Evolutionary conservation across 2,888 invertebrate species (phyloP).

Genomic region (Chloroclysta siterata): DNA sequence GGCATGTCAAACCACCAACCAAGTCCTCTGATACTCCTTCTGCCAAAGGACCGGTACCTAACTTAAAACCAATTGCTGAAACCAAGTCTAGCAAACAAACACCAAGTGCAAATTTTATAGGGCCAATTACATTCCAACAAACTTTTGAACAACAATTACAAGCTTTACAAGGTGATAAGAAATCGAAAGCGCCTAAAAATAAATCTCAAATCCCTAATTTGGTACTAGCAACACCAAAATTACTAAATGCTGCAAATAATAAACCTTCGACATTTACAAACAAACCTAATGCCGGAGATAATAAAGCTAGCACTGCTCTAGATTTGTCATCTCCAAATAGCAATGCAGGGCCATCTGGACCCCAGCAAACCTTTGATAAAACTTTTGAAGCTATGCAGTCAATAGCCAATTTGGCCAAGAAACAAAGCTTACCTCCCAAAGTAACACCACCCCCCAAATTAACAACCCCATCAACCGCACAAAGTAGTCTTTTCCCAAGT

Average conservation of each 20-base stretch:
- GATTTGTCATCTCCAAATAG: conserved; percentile 78
- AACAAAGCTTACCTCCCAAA: conserved; percentile 74
- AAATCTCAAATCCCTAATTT: conserved; percentile 79
- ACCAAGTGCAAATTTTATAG: conserved; percentile 58
- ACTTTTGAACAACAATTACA: conserved; percentile 81
- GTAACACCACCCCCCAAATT: conserved; percentile 50
- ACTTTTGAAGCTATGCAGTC: conserved; percentile 82
- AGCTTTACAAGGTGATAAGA: conserved; percentile 73
- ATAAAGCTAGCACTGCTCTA: conserved; percentile 72
- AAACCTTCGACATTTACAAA: conserved; percentile 61
- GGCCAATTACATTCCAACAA: conserved; percentile 81
- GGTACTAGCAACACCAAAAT: conserved; percentile 74
- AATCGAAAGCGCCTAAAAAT: conserved; percentile 73
- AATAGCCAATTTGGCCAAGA: conserved; percentile 80
- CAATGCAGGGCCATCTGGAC: conserved; percentile 57
- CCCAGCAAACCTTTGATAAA: conserved; percentile 73
- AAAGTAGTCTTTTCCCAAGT: conserved; percentile 63
- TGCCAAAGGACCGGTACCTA: conserved; percentile 79
- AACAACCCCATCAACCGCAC: conserved; percentile 52
- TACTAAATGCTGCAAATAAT: conserved; percentile 69
- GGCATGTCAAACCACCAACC: conserved; percentile 52
- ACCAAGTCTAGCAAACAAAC: conserved; percentile 74
- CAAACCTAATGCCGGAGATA: conserved; percentile 58
- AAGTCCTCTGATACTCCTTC: conserved; percentile 67
- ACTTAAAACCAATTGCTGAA: conserved; percentile 80